These are phyloP conservation scores for Aspidoscelis tigris DNA, from an alignment of 2,113 vertebrate species.

Conservation along the genomic window DNA sequence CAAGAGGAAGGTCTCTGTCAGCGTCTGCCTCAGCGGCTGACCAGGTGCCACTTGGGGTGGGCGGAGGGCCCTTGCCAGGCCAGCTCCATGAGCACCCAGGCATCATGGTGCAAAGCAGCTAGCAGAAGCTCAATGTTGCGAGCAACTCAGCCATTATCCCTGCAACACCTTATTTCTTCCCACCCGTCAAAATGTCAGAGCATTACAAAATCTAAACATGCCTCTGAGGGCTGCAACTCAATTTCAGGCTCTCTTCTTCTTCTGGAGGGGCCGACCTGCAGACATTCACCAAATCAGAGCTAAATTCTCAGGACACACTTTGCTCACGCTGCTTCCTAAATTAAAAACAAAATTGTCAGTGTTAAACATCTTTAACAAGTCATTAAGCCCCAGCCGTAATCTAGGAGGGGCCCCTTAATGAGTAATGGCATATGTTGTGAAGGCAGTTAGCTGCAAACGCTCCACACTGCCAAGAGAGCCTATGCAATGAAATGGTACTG, in stretches of 20 bases:
- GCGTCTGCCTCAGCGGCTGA: slow-evolving; percentile 40
- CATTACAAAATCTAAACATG: slow-evolving; percentile 75
- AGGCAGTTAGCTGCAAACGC: slow-evolving; percentile 95
- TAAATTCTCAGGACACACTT: slow-evolving; percentile 79
- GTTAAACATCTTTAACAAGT: slow-evolving; percentile 99
- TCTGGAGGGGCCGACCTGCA: slow-evolving; percentile 74
- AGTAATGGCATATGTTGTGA: slow-evolving; percentile 97
- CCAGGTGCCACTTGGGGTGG: background rate
- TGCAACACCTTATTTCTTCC: slow-evolving; percentile 82
- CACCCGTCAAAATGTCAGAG: slow-evolving; percentile 82
- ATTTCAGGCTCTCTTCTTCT: slow-evolving; percentile 81
- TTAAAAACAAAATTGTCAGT: slow-evolving; percentile 92
- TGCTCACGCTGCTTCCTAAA: slow-evolving; percentile 84
- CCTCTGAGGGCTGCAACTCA: slow-evolving; percentile 83
- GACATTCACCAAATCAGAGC: slow-evolving; percentile 73
- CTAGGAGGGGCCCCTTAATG: slow-evolving; percentile 91
- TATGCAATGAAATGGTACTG: slow-evolving; percentile 85
- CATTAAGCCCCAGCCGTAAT: slow-evolving; percentile 95
- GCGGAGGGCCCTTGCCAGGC: slow-evolving; percentile 40
- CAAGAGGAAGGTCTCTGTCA: slow-evolving; percentile 30
- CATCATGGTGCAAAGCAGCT: slow-evolving; percentile 52
- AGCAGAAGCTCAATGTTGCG: slow-evolving; percentile 78
- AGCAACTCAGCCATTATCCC: slow-evolving; percentile 82
- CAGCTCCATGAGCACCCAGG: slow-evolving; percentile 34
- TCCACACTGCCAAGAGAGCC: slow-evolving; percentile 76